Conservation (phyloP, 2,888 invertebrate species). For the Mythimna pallens region DNA sequence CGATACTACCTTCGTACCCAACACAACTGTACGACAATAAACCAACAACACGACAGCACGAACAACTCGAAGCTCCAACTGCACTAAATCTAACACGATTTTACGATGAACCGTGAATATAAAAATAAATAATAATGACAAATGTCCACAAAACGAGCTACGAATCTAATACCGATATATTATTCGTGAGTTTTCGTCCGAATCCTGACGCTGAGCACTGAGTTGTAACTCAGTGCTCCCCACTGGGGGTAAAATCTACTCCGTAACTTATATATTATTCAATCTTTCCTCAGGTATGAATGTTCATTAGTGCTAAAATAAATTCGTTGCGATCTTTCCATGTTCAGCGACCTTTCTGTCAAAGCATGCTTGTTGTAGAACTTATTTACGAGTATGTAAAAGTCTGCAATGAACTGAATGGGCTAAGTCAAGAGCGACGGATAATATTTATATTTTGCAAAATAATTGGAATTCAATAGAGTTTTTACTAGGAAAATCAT, state of each 20-base stretch:
- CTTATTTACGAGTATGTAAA: constrained; percentile 16
- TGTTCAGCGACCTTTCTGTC: constrained; percentile 77
- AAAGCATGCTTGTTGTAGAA: constrained; percentile 30
- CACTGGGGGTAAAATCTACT: constrained; percentile 82
- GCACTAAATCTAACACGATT: constrained; percentile 52
- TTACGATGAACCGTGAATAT: constrained; percentile 67
- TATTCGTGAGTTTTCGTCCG: constrained; percentile 75
- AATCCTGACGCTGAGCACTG: constrained; percentile 77
- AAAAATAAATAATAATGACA: constrained; percentile 74
- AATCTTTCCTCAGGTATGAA: constrained; percentile 86
- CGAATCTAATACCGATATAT: constrained; percentile 78
- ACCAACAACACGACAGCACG: constrained; percentile 21
- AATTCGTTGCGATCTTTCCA: constrained; percentile 73
- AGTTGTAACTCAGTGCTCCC: constrained; percentile 83
- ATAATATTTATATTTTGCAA: too few species aligned
- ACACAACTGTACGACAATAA: background rate
- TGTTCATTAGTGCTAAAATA: constrained; percentile 86
- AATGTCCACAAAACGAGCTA: constrained; percentile 71
- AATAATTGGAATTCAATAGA: too few species aligned
- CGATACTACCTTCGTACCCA: background rate
- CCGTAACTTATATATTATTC: constrained; percentile 85
- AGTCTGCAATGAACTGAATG: too few species aligned
- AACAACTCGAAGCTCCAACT: constrained; percentile 23
- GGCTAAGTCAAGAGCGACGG: too few species aligned
- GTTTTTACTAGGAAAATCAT: too few species aligned